Evolutionary conservation across 2,888 invertebrate species (phyloP), one percentile per base, ranked within the genome.

Genomic region (Nomada lathburiana): DNA sequence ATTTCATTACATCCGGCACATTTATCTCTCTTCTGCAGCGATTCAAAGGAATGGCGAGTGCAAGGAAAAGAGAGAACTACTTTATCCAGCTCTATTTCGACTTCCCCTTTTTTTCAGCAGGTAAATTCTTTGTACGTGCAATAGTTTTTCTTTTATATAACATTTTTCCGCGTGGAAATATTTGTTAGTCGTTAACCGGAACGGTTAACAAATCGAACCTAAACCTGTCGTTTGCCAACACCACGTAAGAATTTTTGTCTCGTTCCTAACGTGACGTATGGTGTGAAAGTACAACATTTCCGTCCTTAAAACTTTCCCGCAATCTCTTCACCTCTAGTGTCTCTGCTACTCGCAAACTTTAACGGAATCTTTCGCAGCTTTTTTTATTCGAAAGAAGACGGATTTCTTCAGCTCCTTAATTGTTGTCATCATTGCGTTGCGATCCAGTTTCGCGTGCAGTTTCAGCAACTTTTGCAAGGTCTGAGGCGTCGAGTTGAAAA

Each of bases 101-200:
- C 60, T 69, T 70, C 16, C 16, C 18, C 9, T 36, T 10, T 42
- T 13, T 5, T 2, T 13, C 69, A 42, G 13, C 62, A 23, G 36
- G n/a, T 53, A 64, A 77, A 80, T 80, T 78, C 78, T 79, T 70
- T 70, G 64, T 64, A 65, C 63, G 64, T 59, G 69, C 70, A 53
- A 65, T 65, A 78, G 64, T 65, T 80, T 52, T 44, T 52, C 11
- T 64, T 16, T 44, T 44, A 10, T 13, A 11, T 10, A 11, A 44
- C 10, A 11, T 44, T 44, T 16, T 47, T 11, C 1, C 47, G 3
- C 16, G 47, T 16, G 16, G 11, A 13, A 13, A 16, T 47, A 47
- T 16, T 47, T 16, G 13, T 13, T 11, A 13, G 47, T 47, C 13
- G 47, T 47, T 10, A 11, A 11, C 47, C 16, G 10, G 47, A 47